These are phyloP conservation scores for Endomychus coccineus DNA, from an alignment of 2,888 invertebrate genomes.

Conservation along the genomic window DNA sequence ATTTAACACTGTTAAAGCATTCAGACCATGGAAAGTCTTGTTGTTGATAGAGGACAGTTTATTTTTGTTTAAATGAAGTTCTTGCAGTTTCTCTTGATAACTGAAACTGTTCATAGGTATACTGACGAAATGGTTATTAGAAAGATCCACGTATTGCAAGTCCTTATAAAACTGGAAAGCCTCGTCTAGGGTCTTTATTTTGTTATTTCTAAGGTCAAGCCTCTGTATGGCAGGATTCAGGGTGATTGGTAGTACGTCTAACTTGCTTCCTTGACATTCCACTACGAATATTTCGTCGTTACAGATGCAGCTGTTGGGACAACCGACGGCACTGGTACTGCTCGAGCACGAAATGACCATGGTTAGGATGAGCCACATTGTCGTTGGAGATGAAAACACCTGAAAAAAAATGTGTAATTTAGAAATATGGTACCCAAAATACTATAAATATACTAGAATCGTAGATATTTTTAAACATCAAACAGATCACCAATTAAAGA, in stretches of 20 bases:
- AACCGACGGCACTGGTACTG: slow-evolving; percentile 57
- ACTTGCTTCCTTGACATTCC: slow-evolving; percentile 74
- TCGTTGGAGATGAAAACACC: too few relatives aligned
- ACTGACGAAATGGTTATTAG: slow-evolving; percentile 75
- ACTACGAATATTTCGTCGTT: slow-evolving; percentile 85
- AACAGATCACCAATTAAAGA: too few relatives aligned
- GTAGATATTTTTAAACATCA: too few relatives aligned
- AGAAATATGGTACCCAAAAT: too few relatives aligned
- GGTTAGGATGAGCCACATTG: too few relatives aligned
- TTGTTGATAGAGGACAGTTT: slow-evolving; percentile 75
- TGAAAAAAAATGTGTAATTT: too few relatives aligned
- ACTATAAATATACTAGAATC: too few relatives aligned
- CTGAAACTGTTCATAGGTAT: slow-evolving; percentile 73
- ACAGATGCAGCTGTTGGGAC: slow-evolving; percentile 82
- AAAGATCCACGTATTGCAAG: slow-evolving; percentile 76
- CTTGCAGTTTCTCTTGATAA: slow-evolving; percentile 73
- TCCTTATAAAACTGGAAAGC: slow-evolving; percentile 84
- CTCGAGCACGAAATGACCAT: slow-evolving; percentile 14
- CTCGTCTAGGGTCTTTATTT: slow-evolving; percentile 81
- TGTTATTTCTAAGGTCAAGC: slow-evolving; percentile 75
- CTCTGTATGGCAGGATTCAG: slow-evolving; percentile 85
- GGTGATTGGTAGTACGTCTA: slow-evolving; percentile 85
- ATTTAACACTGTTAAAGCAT: slow-evolving; percentile 71
- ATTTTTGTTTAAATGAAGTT: slow-evolving; percentile 76
- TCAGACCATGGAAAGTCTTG: slow-evolving; percentile 70